Evolutionary conservation across 1,140 invertebrate species (phyloP), one percentile per base, ranked within the genome.

Genomic region (Cecropterus lyciades): DNA sequence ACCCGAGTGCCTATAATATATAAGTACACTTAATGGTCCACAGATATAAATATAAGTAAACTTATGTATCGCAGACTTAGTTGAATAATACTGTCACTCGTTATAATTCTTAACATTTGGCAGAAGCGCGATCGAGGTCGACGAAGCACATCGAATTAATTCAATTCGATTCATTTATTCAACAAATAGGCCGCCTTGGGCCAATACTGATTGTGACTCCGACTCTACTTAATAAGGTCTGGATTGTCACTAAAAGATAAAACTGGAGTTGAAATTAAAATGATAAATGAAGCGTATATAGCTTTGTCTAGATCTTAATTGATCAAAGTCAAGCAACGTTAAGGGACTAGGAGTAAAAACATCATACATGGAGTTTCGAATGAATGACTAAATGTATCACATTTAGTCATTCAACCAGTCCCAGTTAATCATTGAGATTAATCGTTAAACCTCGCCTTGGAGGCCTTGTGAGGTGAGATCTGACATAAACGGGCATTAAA

Each of bases 151-250:
- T 42, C 37, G 30, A 60, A 67, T 67, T 67, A 60, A 67, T 67
- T 67, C 65, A 66, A 66, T 66, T 66, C 46, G 60, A 67, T 67
- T 67, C 65, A 67, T 67, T 60, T 67, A 67, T 60, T 67, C 56
- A 53, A 51, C 65, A 53, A 67, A 67, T 67, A 67, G 65, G 65
- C 65, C 65, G 65, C 65, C 56, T 20, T 20, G 65, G 56, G 65
- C 56, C 43, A 66, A 67, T 67, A 60, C 51, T 60, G 59, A 53
- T 60, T 67, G 55, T 55, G 65, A 67, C 40, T 60, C 46, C 64
- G 64, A 66, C 53, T 30, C 60, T 60, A 45, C 56, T 59, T 53
- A 53, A 67, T 52, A 51, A 59, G 43, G 45, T 59, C 59, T 46
- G 65, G 56, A 60, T 53, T 52, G 63, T 65, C 51, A 65, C 51